Evolutionary conservation across 2,888 invertebrate genomes (phyloP).

Genomic region (Malthinus seriepunctatus): DNA sequence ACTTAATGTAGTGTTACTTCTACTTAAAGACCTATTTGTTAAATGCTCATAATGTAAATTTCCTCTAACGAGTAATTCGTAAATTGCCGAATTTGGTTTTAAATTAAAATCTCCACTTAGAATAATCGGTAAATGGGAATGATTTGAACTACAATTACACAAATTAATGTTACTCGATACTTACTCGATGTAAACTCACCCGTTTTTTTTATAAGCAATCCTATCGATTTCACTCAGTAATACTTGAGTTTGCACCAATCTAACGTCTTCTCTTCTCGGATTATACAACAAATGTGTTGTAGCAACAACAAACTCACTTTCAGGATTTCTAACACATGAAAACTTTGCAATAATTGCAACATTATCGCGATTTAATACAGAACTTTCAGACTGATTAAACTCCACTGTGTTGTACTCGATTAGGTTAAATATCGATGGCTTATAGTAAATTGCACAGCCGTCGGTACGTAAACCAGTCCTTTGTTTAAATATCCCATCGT

Average conservation of each 20-base stretch:
- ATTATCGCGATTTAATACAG: slow-evolving; percentile 82
- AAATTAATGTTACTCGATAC: background rate
- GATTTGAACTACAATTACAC: slow-evolving; percentile 28
- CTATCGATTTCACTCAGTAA: slow-evolving; percentile 84
- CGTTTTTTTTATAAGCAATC: slow-evolving; percentile 62
- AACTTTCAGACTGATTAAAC: slow-evolving; percentile 63
- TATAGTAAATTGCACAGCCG: slow-evolving; percentile 90
- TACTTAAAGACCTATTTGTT: slow-evolving; percentile 38
- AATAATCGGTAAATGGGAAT: slow-evolving; percentile 73
- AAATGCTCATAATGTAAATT: slow-evolving; percentile 56
- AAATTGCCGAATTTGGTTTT: slow-evolving; percentile 72
- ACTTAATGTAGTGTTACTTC: slow-evolving; percentile 32
- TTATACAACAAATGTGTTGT: slow-evolving; percentile 96
- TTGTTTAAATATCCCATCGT: slow-evolving; percentile 77
- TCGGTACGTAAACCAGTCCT: slow-evolving; percentile 80
- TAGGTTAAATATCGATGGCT: slow-evolving; percentile 66
- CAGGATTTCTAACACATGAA: slow-evolving; percentile 56
- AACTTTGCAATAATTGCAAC: slow-evolving; percentile 83
- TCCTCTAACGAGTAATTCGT: slow-evolving; percentile 70
- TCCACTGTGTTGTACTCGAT: slow-evolving; percentile 72
- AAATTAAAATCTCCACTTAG: slow-evolving; percentile 94
- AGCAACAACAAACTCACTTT: slow-evolving; percentile 72
- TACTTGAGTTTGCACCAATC: slow-evolving; percentile 84
- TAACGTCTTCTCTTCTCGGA: slow-evolving; percentile 84
- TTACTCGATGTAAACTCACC: slow-evolving; percentile 44